Evolutionary conservation across 2,113 vertebrate genomes (phyloP), one percentile per base, ranked within the genome.

Genomic region (Oryzias curvinotus): DNA sequence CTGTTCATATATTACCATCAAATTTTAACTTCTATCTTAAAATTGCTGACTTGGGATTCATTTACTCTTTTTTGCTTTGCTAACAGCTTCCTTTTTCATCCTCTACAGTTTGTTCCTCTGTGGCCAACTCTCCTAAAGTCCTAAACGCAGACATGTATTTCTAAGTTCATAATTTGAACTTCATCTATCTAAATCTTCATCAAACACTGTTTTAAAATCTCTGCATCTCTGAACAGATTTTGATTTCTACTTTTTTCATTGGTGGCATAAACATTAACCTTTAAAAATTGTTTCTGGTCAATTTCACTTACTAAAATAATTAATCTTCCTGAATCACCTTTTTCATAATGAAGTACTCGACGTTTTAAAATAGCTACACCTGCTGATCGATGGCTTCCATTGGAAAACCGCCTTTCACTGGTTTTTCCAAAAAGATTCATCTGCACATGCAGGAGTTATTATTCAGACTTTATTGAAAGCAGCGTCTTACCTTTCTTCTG

Each of bases 401-500:
- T 23, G 1, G 49, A 50, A 23, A 23, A 50, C 49, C 19, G 10
- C 26, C 42, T 53, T 17, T 53, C 19, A 14, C 13, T 36, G 52
- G 30, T 17, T 53, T 13, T 23, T 50, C 52, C 52, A 53, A 30
- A 36, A 30, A 16, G 2, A 17, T 17, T 17, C 52, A 30, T 53
- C 52, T 3, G 28, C 16, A 16, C 10, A 12, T n/a, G 52, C 52
- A 53, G 28, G 26, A 8, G 52, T 30, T 36, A 12, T 36, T 12
- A 36, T 36, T 36, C 36, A 12, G 36, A 12, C 8, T 36, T 12
- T 45, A 48, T n/a, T 10, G 14, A 15, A 7, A 28, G 43, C 23
- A 18, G 43, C 2, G 14, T 62, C 91, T 85, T 87, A 96, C 95
- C 94, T 95, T 89, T 92, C 81, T 93, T 94, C 75, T 93, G 93